Conservation (phyloP, 2,113 vertebrate species). For the Paradisaea rubra region DNA sequence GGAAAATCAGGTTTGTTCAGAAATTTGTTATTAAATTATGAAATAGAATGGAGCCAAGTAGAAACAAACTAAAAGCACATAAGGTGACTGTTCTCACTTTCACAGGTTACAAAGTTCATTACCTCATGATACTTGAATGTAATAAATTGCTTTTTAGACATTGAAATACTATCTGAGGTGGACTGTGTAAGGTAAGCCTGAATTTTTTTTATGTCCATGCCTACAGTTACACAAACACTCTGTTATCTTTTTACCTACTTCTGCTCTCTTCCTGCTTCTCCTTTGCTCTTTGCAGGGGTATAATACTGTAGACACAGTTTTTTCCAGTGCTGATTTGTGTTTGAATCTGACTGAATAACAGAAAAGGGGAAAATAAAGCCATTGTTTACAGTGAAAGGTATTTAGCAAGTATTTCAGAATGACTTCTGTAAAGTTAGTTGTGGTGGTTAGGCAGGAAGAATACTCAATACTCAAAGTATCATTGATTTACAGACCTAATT, state of each 20-base stretch:
- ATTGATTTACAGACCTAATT: not conserved
- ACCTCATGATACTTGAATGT: not conserved
- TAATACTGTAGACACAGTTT: not conserved
- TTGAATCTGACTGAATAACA: not conserved
- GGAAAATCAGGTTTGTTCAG: not conserved
- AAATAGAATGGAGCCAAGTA: not conserved
- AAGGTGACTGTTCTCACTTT: not conserved
- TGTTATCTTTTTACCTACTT: not conserved
- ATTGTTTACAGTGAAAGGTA: not conserved
- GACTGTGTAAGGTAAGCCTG: not conserved
- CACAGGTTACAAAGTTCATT: not conserved
- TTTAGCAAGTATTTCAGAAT: not conserved
- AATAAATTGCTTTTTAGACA: not conserved
- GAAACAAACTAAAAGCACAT: not conserved
- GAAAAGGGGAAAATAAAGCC: not conserved
- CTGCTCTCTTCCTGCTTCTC: not conserved
- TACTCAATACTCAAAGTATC: not conserved
- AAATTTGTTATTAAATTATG: not conserved
- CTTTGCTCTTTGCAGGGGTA: not conserved
- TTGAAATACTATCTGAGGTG: not conserved
- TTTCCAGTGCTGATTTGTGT: not conserved
- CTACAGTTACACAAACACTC: not conserved
- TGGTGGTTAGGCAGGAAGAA: not conserved
- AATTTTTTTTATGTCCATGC: not conserved
- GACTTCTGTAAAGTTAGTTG: not conserved